phyloP scores from a whole-genome alignment of 2,888 invertebrate species.

The Labia minor region DNA sequence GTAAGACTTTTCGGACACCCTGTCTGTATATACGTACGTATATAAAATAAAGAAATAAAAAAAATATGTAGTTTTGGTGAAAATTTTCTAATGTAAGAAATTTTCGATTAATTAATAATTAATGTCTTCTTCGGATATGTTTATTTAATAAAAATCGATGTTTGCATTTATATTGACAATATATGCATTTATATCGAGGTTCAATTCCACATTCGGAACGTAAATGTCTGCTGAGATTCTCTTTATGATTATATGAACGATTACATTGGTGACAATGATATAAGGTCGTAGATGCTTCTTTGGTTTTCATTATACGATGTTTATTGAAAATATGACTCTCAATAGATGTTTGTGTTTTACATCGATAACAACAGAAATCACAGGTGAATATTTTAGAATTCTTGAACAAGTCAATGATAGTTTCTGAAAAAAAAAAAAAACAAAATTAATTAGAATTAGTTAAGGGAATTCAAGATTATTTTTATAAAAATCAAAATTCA shows the following conservation, averaged over 20 bases:
- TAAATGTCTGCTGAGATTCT: slow-evolving; percentile 28
- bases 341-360: not conserved
- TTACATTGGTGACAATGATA: slow-evolving; percentile 22
- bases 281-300: not conserved
- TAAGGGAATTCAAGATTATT: no score
- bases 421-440: no score
- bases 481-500: no score
- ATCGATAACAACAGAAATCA: slow-evolving; percentile 14
- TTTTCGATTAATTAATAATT: no score
- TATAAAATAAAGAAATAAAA: no score
- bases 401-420: no score
- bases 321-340: not conserved
- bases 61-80: no score
- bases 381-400: no score
- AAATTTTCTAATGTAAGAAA: no score
- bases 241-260: slow-evolving; percentile 21
- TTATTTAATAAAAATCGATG: slow-evolving; percentile 26
- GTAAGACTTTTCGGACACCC: no score
- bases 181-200: slow-evolving; percentile 27
- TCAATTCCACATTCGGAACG: slow-evolving; percentile 31
- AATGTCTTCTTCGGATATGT: slow-evolving; percentile 28
- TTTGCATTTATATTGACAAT: slow-evolving; percentile 27
- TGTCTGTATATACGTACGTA: no score
- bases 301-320: not conserved
- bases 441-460: no score